Base-by-base conservation (phyloP, 1,140 invertebrate genomes). In the Drosophila grimshawi region DNA sequence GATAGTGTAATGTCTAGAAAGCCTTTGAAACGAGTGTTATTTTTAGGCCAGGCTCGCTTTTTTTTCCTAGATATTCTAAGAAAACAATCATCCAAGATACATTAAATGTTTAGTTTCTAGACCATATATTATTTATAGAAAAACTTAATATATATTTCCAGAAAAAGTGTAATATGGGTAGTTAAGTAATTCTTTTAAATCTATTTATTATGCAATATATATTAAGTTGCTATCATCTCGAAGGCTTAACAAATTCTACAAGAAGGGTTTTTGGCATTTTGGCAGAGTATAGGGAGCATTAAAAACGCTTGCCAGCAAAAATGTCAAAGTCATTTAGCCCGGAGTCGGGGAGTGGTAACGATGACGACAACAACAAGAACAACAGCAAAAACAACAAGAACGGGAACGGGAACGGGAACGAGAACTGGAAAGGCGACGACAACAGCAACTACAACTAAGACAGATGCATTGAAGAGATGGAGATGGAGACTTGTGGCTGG, bases 311-410 rank as follows among this genome's bases (percentile, higher is more conserved):
- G 41, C 63, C 53, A 53, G 57, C 80, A 51, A 76, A 89, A 91
- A 91, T 91, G 89, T 89, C 80, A 89, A 79, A 91, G 85, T 86
- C 89, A 81, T 91, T 89, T 91, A 52, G 73, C 7, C n/a, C 43
- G 70, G 53, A n/a, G 4, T 33, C 64, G 68, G 70, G 74, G 76
- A 65, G 76, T 71, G 76, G 62, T 46, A 52, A 46, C 30, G 32
- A 43, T 33, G 60, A 5, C 39, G 19, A 10, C 72, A 45, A 35
- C 67, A 49, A 52, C 63, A 51, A 19, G 19, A 19, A 19, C 19
- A 19, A 19, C 72, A 45, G 33, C 67, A 49, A 52, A 59, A 51
- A 43, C 2, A 43, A 43, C 10, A 4, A n/a, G 39, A 43, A n/a
- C 39, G 39, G 39, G 39, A n/a, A n/a, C 39, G 39, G 39, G 10